phyloP scores from a whole-genome alignment of 2,113 vertebrate genomes.

The Xiphophorus couchianus region DNA sequence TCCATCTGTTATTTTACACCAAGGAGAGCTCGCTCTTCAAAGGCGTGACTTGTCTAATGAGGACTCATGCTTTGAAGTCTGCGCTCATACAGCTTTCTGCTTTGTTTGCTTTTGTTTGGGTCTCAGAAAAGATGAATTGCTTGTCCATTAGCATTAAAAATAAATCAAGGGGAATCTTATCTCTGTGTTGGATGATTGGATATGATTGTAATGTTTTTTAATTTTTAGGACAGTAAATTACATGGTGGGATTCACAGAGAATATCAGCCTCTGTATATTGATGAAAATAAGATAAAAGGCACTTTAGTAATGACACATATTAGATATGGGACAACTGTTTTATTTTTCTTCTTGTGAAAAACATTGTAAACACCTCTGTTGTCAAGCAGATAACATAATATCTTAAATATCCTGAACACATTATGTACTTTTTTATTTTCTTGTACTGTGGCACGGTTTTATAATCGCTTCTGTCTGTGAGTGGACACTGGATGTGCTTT shows the following conservation, averaged over 20 bases:
- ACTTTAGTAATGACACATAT: conserved; percentile 4
- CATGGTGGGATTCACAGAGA: conserved; percentile 12
- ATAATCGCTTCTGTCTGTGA: conserved; percentile 13
- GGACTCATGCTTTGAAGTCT: conserved; percentile 64
- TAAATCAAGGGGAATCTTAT: conserved; percentile 17
- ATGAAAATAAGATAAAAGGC: conserved; percentile 23
- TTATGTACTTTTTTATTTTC: background rate
- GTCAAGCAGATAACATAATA: conserved; percentile 9
- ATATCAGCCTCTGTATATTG: background rate
- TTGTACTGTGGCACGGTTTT: conserved; percentile 7
- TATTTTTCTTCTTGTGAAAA: conserved; percentile 1
- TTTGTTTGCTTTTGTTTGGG: conserved; percentile 60
- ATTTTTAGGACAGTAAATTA: conserved; percentile 30
- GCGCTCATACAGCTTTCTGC: conserved; percentile 46
- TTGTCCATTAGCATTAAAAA: conserved; percentile 48
- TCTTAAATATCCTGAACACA: conserved; percentile 26
- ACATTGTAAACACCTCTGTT: background rate
- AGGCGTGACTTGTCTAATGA: conserved; percentile 61
- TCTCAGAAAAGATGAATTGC: conserved; percentile 53
- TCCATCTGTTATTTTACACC: conserved; percentile 55
- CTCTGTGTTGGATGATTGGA: conserved; percentile 36
- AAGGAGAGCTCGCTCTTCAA: conserved; percentile 60
- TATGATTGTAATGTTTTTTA: conserved; percentile 40
- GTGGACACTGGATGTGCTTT: conserved; percentile 16
- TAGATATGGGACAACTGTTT: background rate